These are phyloP conservation scores for Idaea biselata DNA, from an alignment of 2,888 invertebrate genomes.

Conservation along the genomic window DNA sequence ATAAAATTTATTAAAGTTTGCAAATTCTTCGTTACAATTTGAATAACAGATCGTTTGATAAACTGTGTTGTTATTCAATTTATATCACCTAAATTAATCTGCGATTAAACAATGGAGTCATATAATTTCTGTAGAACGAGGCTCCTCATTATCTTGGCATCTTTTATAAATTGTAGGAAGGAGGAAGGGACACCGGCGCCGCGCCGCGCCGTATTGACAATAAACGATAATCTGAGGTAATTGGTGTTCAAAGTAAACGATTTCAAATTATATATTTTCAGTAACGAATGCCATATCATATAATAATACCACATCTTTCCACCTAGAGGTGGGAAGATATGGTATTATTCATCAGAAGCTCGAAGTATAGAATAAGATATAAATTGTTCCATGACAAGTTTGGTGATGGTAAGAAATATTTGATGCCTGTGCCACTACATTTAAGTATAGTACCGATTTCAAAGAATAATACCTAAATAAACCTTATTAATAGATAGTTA, in stretches of 20 bases:
- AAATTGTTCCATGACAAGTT: too few relatives aligned
- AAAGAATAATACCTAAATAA: too few relatives aligned
- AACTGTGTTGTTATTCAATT: conserved; percentile 6
- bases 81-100: conserved; percentile 20
- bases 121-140: conserved; percentile 28
- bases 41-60: background rate
- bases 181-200: conserved; percentile 5
- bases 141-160: conserved; percentile 33
- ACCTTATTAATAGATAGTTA: too few relatives aligned
- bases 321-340: too few relatives aligned
- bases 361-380: too few relatives aligned
- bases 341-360: too few relatives aligned
- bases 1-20: background rate
- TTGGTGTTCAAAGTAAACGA: background rate
- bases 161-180: conserved; percentile 33
- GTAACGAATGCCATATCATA: background rate
- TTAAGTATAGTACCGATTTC: too few relatives aligned
- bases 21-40: background rate
- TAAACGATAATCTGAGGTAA: background rate
- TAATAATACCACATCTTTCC: too few relatives aligned
- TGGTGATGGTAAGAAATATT: too few relatives aligned
- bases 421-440: too few relatives aligned
- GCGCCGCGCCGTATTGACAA: background rate
- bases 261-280: background rate
- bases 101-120: conserved; percentile 30